Percentiles rank a stretch among this genome's conserved stretches.
Conservation (phyloP, 2,113 vertebrate species). For the Pedetes capensis region DNA sequence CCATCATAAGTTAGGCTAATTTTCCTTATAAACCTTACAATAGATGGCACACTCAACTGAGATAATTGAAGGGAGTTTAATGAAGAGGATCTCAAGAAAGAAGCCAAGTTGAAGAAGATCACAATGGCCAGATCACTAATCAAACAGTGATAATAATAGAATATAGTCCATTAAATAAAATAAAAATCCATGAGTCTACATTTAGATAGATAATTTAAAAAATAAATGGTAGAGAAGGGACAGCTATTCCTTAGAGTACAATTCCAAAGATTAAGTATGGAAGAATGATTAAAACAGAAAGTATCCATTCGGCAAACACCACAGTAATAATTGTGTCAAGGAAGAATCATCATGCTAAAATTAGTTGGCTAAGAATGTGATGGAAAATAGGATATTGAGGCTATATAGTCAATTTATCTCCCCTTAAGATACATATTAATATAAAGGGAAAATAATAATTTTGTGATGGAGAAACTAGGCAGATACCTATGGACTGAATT, state of each 20-base stretch:
- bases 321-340: not conserved
- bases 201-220: not conserved
- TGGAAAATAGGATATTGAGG: not conserved
- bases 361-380: not conserved
- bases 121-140: not conserved
- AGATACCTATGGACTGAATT: not conserved
- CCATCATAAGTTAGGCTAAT: not conserved
- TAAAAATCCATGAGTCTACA: not conserved
- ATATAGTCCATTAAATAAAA: not conserved
- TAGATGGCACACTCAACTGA: not conserved
- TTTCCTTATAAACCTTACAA: not conserved
- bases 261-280: not conserved
- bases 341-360: not conserved
- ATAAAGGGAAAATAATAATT: too few species aligned
- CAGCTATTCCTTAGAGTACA: not conserved
- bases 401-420: not conserved
- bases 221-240: not conserved
- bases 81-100: not conserved
- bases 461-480: not conserved
- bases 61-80: not conserved
- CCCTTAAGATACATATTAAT: not conserved
- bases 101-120: not conserved
- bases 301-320: not conserved
- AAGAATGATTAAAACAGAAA: not conserved
- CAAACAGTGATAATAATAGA: not conserved